Evolutionary conservation across 2,113 vertebrate species (phyloP).

Genomic region (Alectura lathami): DNA sequence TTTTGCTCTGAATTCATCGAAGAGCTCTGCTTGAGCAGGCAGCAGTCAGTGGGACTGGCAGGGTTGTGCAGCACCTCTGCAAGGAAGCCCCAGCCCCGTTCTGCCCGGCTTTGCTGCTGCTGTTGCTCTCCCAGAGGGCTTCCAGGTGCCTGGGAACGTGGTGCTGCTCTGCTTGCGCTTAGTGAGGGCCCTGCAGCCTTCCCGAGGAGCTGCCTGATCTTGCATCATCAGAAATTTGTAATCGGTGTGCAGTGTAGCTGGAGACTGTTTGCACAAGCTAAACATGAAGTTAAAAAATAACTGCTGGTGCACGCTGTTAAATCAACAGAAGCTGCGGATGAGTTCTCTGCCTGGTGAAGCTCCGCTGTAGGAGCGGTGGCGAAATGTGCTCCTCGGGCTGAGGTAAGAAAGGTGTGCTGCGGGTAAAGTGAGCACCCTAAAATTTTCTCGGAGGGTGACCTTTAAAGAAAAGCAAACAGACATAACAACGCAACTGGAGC

Average conservation of each 20-base stretch:
- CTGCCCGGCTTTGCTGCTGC: not conserved
- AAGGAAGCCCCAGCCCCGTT: not conserved
- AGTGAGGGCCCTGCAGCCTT: not conserved
- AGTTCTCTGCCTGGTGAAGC: not conserved
- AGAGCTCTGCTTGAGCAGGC: not conserved
- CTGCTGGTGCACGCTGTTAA: not conserved
- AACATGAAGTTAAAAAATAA: constrained; percentile 31
- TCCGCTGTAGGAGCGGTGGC: not conserved
- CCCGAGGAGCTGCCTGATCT: not conserved
- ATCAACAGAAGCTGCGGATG: not conserved
- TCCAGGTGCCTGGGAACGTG: not conserved
- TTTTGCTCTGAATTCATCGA: not conserved
- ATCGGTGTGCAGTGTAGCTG: not conserved
- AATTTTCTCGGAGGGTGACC: accelerated
- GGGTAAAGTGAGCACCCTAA: not conserved
- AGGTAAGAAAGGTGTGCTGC: not conserved
- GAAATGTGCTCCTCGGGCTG: not conserved
- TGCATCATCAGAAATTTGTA: not conserved
- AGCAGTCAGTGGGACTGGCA: accelerated
- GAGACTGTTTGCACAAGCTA: not conserved
- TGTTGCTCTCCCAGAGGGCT: not conserved
- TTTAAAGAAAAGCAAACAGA: not conserved
- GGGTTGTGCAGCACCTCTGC: not conserved
- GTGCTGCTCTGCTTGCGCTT: not conserved
- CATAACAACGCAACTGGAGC: too few relatives aligned